Percentiles rank a stretch among this genome's conserved stretches.
Evolutionary conservation across 2,113 vertebrate genomes (phyloP).

Genomic region (Chloebia gouldiae): DNA sequence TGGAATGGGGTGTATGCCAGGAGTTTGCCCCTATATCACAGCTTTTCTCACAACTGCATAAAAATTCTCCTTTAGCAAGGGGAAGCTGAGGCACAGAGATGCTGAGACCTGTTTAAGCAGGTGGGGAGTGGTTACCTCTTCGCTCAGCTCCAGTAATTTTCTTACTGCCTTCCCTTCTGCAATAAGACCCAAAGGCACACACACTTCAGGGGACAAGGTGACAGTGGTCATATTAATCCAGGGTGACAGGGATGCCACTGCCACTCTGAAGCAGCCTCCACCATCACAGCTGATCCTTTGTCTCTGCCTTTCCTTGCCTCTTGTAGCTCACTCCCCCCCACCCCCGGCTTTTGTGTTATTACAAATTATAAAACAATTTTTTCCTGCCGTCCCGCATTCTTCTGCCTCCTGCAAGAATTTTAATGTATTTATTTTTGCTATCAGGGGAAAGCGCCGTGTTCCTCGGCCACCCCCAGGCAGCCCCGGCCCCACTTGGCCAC

Average conservation of each 20-base stretch:
- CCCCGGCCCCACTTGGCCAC: neutral
- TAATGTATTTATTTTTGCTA: constrained; percentile 86
- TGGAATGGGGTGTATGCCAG: neutral
- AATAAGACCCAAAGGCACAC: neutral
- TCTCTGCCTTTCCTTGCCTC: constrained; percentile 19
- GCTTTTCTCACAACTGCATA: neutral
- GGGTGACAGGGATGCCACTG: neutral
- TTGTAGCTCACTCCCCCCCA: neutral
- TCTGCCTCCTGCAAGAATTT: constrained; percentile 81
- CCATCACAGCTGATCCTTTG: neutral
- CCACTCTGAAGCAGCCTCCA: neutral
- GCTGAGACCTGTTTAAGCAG: neutral
- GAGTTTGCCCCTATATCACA: neutral
- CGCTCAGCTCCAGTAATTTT: neutral
- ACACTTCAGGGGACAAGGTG: neutral
- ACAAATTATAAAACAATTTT: constrained; percentile 81
- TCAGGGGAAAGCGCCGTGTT: constrained; percentile 73
- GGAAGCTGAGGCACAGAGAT: neutral
- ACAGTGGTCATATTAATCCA: neutral
- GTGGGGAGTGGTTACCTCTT: neutral
- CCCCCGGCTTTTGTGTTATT: constrained; percentile 71
- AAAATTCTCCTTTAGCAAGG: neutral
- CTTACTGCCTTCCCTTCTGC: neutral
- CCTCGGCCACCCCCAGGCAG: constrained; percentile 64
- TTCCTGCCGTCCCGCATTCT: constrained; percentile 76